These are phyloP conservation scores for Ianthella basta DNA, from an alignment of 37 sponge, comb jelly and placozoan genomes.

Conservation along the genomic window DNA sequence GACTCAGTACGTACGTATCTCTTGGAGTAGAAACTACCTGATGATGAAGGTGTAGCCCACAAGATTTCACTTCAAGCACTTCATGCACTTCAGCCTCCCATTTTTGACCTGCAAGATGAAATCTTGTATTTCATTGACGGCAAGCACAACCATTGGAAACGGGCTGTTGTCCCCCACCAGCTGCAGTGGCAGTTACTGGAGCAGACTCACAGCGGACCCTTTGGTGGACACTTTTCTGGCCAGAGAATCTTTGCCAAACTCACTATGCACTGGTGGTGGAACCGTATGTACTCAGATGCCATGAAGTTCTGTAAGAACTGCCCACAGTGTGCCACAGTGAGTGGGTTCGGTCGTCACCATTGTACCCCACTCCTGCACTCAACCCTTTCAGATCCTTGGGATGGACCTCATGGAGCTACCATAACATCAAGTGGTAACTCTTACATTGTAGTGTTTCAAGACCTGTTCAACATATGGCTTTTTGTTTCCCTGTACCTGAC, in stretches of 20 bases:
- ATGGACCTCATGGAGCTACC: constrained; percentile 65
- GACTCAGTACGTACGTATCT: constrained; percentile 31
- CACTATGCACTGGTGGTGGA: constrained; percentile 54
- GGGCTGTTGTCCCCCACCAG: constrained; percentile 59
- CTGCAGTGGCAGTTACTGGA: constrained; percentile 32
- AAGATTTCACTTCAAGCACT: constrained; percentile 28
- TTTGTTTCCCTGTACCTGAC: constrained; percentile 62
- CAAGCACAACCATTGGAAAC: constrained; percentile 33
- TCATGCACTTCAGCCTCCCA: not conserved
- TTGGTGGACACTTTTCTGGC: constrained; percentile 61
- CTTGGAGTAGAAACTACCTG: constrained; percentile 30
- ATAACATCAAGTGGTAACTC: constrained; percentile 31
- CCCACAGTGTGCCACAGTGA: constrained; percentile 59
- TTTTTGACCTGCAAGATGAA: constrained; percentile 31
- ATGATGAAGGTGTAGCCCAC: not conserved
- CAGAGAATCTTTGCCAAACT: constrained; percentile 27
- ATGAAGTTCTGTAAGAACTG: constrained; percentile 25
- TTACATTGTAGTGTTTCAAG: constrained; percentile 66
- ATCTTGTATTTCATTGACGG: constrained; percentile 57
- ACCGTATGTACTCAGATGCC: constrained; percentile 45
- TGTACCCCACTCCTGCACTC: constrained; percentile 44
- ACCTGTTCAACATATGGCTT: constrained; percentile 65
- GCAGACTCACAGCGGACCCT: constrained; percentile 43
- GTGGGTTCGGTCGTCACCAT: constrained; percentile 30
- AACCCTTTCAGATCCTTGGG: constrained; percentile 60